phyloP scores from a whole-genome alignment of 2,797 vertebrate species.

The Bucorvus abyssinicus region DNA sequence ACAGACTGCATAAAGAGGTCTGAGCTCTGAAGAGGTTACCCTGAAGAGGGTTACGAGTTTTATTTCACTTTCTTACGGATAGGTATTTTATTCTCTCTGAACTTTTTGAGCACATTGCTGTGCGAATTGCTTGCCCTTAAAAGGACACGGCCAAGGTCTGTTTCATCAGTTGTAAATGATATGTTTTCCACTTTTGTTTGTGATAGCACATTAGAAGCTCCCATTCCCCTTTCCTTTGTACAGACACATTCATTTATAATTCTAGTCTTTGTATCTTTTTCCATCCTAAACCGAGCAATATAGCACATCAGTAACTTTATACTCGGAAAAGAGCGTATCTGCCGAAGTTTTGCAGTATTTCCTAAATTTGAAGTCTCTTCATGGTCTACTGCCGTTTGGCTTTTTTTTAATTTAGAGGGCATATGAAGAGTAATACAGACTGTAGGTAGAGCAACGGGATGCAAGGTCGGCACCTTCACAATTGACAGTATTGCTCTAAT shows the following conservation, averaged over 20 bases:
- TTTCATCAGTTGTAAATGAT: conserved; percentile 21
- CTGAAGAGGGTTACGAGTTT: not conserved
- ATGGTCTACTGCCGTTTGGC: not conserved
- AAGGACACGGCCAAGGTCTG: conserved; percentile 11
- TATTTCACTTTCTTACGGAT: conserved; percentile 6
- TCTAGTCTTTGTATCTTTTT: not conserved
- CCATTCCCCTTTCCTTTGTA: not conserved
- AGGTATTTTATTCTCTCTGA: conserved; percentile 28
- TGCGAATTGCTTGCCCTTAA: not conserved
- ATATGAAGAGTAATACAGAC: not conserved
- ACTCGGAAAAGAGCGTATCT: not conserved
- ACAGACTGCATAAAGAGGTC: not conserved
- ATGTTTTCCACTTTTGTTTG: conserved; percentile 23
- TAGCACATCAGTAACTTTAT: not conserved
- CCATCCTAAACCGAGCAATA: not conserved
- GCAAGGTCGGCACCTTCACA: not conserved
- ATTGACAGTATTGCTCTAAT: not conserved
- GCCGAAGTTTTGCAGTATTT: not conserved
- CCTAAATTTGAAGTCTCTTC: not conserved
- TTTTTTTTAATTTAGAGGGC: not conserved
- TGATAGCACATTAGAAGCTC: conserved; percentile 1
- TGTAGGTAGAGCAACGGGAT: not conserved
- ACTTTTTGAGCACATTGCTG: not conserved
- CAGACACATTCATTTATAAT: not conserved
- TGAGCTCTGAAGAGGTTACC: not conserved